Evolutionary conservation across 1,140 invertebrate species (phyloP).

Genomic region (Sminthurides bifidus): DNA sequence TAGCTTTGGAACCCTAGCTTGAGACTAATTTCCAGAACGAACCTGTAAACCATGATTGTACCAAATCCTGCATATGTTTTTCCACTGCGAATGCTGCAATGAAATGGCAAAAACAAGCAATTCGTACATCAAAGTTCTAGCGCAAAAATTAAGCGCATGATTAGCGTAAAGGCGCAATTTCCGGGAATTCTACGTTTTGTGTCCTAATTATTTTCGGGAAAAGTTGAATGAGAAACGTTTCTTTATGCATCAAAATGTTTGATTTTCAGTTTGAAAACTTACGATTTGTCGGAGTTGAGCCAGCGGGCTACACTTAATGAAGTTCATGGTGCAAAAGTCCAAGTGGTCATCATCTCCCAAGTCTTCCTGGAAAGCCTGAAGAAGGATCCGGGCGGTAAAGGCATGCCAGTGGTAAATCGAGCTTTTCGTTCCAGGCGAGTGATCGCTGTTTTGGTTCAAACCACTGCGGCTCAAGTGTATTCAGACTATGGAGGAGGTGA

Average conservation of each 20-base stretch:
- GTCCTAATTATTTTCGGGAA: neutral
- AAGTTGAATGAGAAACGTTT: neutral
- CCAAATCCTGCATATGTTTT: neutral
- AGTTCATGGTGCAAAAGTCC: slow-evolving; percentile 30
- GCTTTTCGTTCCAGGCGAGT: slow-evolving; percentile 25
- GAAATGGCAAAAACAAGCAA: no score
- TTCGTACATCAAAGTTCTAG: no score
- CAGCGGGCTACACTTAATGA: slow-evolving; percentile 16
- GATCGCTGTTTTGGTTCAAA: slow-evolving; percentile 21
- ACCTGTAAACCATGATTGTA: no score
- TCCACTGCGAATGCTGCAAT: neutral
- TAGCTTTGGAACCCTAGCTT: no score
- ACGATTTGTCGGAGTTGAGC: slow-evolving; percentile 28
- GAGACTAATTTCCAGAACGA: no score
- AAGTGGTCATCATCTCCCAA: slow-evolving; percentile 31
- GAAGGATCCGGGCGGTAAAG: slow-evolving; percentile 19
- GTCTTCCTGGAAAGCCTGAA: slow-evolving; percentile 27
- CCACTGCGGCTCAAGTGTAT: slow-evolving; percentile 21
- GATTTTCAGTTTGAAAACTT: slow-evolving; percentile 21
- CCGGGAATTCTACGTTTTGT: neutral
- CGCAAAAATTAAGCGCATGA: no score
- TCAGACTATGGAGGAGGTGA: no score
- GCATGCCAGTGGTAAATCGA: slow-evolving; percentile 26
- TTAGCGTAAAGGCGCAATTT: no score
- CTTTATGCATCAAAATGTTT: neutral